Evolutionary conservation across 2,113 vertebrate genomes (phyloP).

Genomic region (Pygoscelis adeliae): DNA sequence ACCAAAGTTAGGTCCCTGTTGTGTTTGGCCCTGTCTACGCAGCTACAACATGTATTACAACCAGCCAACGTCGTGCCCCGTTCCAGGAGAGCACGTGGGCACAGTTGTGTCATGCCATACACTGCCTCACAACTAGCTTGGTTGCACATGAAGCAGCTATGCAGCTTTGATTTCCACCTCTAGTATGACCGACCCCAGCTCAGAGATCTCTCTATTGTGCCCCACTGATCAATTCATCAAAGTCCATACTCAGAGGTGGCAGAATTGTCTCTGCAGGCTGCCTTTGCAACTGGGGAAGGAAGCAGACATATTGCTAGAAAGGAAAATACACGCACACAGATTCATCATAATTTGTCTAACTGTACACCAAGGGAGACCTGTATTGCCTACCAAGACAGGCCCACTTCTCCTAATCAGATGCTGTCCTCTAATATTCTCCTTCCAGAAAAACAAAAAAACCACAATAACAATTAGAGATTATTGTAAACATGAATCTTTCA

Average conservation of each 20-base stretch:
- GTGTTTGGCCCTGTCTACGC: neutral
- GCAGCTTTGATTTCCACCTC: neutral
- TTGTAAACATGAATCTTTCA: neutral
- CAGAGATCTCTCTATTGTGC: neutral
- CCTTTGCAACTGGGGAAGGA: neutral
- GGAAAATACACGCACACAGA: neutral
- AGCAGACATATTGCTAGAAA: neutral
- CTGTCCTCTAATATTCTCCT: neutral
- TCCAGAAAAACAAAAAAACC: neutral
- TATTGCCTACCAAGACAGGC: neutral
- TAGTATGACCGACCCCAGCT: neutral
- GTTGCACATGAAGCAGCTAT: neutral
- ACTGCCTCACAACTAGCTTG: neutral
- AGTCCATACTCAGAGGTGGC: accelerated
- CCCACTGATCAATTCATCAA: neutral
- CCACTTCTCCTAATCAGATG: neutral
- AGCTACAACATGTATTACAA: neutral
- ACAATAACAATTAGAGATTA: neutral
- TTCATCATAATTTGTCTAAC: neutral
- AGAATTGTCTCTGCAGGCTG: neutral
- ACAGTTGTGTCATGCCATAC: neutral
- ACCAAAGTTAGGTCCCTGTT: neutral
- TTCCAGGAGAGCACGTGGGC: neutral
- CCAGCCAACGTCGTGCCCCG: accelerated
- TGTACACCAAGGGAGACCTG: neutral